Conservation (phyloP, 2,888 invertebrate genomes). For the Campaea margaritaria region DNA sequence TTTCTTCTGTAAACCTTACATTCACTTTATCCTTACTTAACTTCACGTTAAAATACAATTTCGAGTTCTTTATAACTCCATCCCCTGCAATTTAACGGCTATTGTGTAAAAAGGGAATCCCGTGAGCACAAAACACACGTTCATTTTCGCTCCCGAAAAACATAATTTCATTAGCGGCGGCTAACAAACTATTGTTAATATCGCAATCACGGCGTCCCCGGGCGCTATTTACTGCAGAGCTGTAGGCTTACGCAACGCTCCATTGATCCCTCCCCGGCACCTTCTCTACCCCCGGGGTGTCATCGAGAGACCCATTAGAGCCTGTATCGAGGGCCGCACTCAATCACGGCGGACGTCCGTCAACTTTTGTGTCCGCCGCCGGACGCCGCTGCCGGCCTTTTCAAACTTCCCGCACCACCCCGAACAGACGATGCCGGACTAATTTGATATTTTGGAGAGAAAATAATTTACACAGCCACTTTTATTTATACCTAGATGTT, state of each 20-base stretch:
- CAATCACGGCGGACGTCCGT: slow-evolving; percentile 78
- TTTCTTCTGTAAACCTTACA: no score
- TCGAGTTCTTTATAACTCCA: neutral
- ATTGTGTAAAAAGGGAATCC: slow-evolving; percentile 24
- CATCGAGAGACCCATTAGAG: slow-evolving; percentile 71
- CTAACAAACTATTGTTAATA: slow-evolving; percentile 57
- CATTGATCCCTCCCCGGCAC: slow-evolving; percentile 47
- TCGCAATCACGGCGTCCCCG: slow-evolving; percentile 64
- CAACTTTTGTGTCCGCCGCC: slow-evolving; percentile 65
- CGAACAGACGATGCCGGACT: slow-evolving; percentile 48
- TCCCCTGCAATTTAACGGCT: neutral
- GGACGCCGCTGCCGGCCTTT: slow-evolving; percentile 54
- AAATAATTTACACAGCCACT: slow-evolving; percentile 23
- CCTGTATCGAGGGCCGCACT: slow-evolving; percentile 72
- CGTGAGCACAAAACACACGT: slow-evolving; percentile 21
- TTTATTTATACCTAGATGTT: neutral
- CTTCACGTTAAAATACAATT: neutral
- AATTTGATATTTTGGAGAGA: slow-evolving; percentile 47
- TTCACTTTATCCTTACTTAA: no score
- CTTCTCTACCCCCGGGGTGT: slow-evolving; percentile 42
- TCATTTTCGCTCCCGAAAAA: slow-evolving; percentile 36
- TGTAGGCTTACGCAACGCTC: slow-evolving; percentile 44
- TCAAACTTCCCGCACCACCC: slow-evolving; percentile 59
- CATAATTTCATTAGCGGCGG: slow-evolving; percentile 39
- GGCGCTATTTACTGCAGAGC: slow-evolving; percentile 62